These are phyloP conservation scores for Eulacestoma nigropectus DNA, from an alignment of 2,113 vertebrate genomes.

Conservation along the genomic window DNA sequence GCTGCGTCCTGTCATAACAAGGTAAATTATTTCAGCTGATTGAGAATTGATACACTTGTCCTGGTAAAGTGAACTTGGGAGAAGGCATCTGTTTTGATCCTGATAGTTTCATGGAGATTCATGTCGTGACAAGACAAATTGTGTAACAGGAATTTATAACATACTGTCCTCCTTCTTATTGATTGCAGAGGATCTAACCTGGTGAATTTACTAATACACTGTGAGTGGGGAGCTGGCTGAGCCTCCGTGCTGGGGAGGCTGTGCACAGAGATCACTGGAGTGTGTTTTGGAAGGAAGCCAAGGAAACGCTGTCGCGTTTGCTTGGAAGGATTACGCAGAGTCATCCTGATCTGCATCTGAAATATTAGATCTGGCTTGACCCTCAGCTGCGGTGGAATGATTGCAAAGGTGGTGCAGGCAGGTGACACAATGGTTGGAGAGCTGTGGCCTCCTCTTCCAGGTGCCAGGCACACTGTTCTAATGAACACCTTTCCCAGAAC, in stretches of 20 bases:
- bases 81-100: not conserved
- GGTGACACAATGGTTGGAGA: not conserved
- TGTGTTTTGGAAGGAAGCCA: constrained; percentile 5
- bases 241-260: not conserved
- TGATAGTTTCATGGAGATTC: not conserved
- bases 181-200: not conserved
- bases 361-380: not conserved
- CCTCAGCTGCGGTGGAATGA: not conserved
- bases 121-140: not conserved
- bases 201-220: not conserved
- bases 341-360: not conserved
- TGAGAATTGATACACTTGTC: not conserved
- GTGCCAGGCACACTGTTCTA: not conserved
- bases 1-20: fast-evolving
- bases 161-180: fast-evolving
- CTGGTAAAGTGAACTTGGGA: not conserved
- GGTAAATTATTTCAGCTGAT: not conserved
- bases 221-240: not conserved
- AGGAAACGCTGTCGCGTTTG: not conserved
- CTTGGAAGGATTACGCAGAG: not conserved
- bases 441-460: not conserved
- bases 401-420: not conserved
- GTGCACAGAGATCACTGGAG: not conserved
- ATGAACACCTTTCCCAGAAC: not conserved
- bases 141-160: not conserved